These are phyloP conservation scores for Cheilosia urbana DNA, from an alignment of 2,888 invertebrate species.

Conservation along the genomic window DNA sequence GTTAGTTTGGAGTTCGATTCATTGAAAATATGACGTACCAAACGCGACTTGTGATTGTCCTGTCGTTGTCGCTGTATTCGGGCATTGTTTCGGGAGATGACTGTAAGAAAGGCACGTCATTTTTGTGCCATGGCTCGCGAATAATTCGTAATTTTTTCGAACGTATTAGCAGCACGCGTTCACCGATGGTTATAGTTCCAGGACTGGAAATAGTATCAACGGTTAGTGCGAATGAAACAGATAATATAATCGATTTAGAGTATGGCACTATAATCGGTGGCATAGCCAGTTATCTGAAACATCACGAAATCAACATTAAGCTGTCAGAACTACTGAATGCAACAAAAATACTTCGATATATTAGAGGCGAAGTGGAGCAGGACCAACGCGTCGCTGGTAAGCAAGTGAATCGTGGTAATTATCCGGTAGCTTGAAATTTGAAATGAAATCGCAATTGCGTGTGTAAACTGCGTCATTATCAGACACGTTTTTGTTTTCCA, in stretches of 20 bases:
- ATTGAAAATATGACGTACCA: slow-evolving; percentile 30
- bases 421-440: not conserved
- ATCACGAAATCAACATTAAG: slow-evolving; percentile 89
- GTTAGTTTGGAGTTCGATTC: slow-evolving; percentile 15
- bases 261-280: slow-evolving; percentile 82
- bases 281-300: slow-evolving; percentile 88
- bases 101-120: slow-evolving; percentile 77
- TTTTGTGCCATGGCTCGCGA: slow-evolving; percentile 85
- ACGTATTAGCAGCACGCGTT: slow-evolving; percentile 83
- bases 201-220: slow-evolving; percentile 82
- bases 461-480: not conserved
- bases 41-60: not conserved
- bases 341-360: slow-evolving; percentile 79
- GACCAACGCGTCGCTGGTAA: slow-evolving; percentile 52
- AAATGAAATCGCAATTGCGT: not conserved
- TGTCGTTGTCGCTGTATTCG: slow-evolving; percentile 6
- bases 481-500: not conserved
- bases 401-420: slow-evolving; percentile 34
- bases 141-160: slow-evolving; percentile 85
- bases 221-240: slow-evolving; percentile 78
- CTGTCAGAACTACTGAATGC: slow-evolving; percentile 88
- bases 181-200: slow-evolving; percentile 81
- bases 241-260: slow-evolving; percentile 4
- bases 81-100: not conserved
- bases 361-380: slow-evolving; percentile 72